A percentile compares a stretch with the other conserved stretches of the same genome.
Conservation (phyloP, 1,140 invertebrate genomes). For the Hydropsyche tenuis region DNA sequence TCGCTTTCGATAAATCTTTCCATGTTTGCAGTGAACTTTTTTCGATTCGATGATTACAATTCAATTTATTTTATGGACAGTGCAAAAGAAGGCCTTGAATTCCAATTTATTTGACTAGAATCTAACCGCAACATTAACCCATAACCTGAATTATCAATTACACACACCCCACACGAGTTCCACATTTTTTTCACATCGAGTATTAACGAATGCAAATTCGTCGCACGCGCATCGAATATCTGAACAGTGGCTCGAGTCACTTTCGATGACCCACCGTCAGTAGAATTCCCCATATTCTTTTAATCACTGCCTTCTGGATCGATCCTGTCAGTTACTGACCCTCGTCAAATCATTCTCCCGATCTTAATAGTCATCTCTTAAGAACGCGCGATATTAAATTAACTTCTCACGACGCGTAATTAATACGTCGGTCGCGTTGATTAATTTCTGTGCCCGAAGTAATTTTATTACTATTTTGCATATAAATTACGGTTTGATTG, state of each 20-base stretch:
- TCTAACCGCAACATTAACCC: too few species aligned
- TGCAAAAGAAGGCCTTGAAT: too few species aligned
- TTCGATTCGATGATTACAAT: too few species aligned
- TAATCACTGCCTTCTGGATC: neutral
- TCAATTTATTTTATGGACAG: too few species aligned
- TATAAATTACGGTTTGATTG: neutral
- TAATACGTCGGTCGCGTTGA: neutral
- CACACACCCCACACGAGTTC: too few species aligned
- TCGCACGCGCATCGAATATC: neutral
- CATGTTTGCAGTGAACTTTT: too few species aligned
- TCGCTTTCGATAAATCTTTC: too few species aligned
- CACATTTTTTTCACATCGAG: too few species aligned
- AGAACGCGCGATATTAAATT: neutral
- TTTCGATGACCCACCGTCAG: neutral
- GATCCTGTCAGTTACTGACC: neutral
- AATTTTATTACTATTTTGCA: neutral
- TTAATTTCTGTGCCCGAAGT: neutral
- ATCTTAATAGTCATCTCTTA: neutral
- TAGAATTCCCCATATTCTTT: neutral
- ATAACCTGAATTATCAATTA: too few species aligned
- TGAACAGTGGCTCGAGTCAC: neutral
- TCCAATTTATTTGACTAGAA: too few species aligned
- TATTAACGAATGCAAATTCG: constrained; percentile 6
- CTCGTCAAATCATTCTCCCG: neutral
- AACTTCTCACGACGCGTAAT: neutral